Evolutionary conservation across 1,140 invertebrate species (phyloP).

Genomic region (Homalodisca vitripennis): DNA sequence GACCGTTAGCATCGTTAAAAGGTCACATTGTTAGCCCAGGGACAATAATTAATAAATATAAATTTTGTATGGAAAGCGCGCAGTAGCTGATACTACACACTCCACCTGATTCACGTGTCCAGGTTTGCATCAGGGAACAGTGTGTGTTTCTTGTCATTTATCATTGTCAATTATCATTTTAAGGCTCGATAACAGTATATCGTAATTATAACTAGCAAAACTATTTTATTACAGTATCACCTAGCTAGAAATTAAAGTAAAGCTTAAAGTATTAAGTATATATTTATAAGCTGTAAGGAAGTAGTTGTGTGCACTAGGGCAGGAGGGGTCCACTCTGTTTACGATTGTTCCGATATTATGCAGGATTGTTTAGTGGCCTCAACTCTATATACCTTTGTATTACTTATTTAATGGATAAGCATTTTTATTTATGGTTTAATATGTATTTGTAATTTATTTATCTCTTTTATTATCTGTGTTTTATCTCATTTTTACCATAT

Average conservation of each 20-base stretch:
- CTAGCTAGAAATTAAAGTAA: not conserved
- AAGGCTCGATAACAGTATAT: no score
- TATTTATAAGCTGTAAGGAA: not conserved
- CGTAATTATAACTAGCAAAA: not conserved
- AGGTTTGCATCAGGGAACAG: no score
- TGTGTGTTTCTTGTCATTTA: no score
- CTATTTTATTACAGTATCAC: not conserved
- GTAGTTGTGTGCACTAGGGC: not conserved
- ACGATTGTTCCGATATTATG: not conserved
- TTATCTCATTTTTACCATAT: not conserved
- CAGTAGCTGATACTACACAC: no score
- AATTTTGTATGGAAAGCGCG: no score
- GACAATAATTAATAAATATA: no score
- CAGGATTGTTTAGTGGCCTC: not conserved
- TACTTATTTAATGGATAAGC: not conserved
- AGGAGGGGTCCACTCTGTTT: not conserved
- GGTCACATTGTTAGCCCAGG: no score
- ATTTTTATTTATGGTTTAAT: not conserved
- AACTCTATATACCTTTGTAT: not conserved
- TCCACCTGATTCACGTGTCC: no score
- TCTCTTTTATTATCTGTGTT: slow-evolving; percentile 5
- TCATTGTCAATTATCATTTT: no score
- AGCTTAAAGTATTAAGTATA: not conserved
- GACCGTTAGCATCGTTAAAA: no score
- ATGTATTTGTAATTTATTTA: not conserved